Evolutionary conservation across 1,140 invertebrate genomes (phyloP).

Genomic region (Apis dorsata): DNA sequence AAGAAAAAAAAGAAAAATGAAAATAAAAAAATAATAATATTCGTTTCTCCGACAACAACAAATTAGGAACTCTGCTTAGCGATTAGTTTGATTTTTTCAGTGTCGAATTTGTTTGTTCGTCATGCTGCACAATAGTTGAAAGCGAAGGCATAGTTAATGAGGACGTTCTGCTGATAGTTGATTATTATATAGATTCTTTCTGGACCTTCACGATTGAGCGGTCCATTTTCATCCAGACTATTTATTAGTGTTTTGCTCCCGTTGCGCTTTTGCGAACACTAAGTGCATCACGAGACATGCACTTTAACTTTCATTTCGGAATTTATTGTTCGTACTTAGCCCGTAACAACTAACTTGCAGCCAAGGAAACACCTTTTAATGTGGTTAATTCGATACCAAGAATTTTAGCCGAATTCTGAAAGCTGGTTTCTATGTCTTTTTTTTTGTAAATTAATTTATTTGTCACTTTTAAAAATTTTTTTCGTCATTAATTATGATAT

Average conservation of each 20-base stretch:
- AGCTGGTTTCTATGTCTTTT: neutral
- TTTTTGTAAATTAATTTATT: neutral
- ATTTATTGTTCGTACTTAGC: conserved; percentile 67
- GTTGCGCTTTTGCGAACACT: conserved; percentile 67
- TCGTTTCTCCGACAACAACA: conserved; percentile 17
- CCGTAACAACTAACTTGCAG: conserved; percentile 52
- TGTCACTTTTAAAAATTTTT: too few species aligned
- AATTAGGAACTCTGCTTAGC: conserved; percentile 47
- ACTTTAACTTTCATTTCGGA: conserved; percentile 60
- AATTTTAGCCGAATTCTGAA: neutral
- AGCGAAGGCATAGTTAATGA: conserved; percentile 56
- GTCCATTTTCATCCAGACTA: conserved; percentile 60
- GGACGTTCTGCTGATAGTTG: conserved; percentile 61
- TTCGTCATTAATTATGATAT: too few species aligned
- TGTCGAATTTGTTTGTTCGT: conserved; percentile 54
- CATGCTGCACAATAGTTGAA: conserved; percentile 55
- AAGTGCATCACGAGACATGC: conserved; percentile 69
- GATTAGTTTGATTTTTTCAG: conserved; percentile 53
- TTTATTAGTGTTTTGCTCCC: conserved; percentile 61
- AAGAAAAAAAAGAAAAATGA: neutral
- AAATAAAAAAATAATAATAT: neutral
- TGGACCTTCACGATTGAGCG: conserved; percentile 56
- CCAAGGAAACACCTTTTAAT: neutral
- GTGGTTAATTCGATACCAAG: neutral
- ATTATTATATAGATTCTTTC: conserved; percentile 56